Evolutionary conservation across 2,113 vertebrate genomes (phyloP).

Genomic region (Oenanthe melanoleuca): DNA sequence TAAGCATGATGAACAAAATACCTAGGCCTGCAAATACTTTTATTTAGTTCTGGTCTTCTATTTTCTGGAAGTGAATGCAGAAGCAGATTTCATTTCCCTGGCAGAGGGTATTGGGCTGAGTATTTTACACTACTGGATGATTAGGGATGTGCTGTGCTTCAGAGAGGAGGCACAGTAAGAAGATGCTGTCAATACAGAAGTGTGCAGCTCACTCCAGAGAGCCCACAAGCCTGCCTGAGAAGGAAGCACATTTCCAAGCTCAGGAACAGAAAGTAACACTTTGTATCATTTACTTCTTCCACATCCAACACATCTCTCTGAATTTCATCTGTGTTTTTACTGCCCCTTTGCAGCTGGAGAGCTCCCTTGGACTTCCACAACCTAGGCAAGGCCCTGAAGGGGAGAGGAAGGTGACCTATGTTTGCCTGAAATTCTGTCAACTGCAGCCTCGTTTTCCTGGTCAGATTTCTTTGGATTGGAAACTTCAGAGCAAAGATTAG

Average conservation of each 20-base stretch:
- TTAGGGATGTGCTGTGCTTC: background rate
- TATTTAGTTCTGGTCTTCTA: background rate
- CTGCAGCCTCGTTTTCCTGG: background rate
- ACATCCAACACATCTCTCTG: background rate
- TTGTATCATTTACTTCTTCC: background rate
- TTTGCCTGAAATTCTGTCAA: background rate
- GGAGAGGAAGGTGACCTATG: background rate
- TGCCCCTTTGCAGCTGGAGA: background rate
- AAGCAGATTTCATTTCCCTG: background rate
- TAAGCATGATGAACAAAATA: slow-evolving; percentile 8
- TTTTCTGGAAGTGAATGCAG: background rate
- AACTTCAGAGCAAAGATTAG: background rate
- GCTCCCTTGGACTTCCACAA: background rate
- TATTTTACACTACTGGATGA: background rate
- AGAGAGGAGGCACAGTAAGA: background rate
- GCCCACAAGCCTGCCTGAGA: background rate
- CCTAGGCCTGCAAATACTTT: background rate
- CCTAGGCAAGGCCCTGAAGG: background rate
- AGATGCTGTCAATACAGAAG: background rate
- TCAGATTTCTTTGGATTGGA: background rate
- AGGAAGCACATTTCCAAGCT: background rate
- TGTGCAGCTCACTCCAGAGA: background rate
- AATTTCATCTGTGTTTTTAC: background rate
- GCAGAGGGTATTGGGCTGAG: background rate
- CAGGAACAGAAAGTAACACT: background rate